A percentile compares a stretch with the other conserved stretches of the same genome.
Conservation (phyloP, 2,113 vertebrate species). For the Ameiurus melas region DNA sequence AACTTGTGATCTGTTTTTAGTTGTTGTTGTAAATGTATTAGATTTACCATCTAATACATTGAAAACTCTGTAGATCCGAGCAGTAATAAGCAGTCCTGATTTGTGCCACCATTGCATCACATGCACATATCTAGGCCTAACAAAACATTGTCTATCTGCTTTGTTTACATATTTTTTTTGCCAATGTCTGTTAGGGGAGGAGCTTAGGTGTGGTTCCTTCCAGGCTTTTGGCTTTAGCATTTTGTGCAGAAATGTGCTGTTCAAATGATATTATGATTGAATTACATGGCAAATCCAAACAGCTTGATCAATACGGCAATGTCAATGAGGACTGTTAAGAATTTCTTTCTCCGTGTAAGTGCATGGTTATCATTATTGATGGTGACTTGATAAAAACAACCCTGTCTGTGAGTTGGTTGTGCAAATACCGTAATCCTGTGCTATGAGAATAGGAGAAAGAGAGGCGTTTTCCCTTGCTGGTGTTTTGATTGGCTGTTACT, state of each 20-base stretch:
- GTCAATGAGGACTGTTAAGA: background rate
- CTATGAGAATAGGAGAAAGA: slow-evolving; percentile 5
- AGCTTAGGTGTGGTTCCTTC: background rate
- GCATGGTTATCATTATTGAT: background rate
- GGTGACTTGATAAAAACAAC: slow-evolving; percentile 5
- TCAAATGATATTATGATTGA: background rate
- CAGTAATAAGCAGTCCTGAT: too few relatives aligned
- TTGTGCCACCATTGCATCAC: too few relatives aligned
- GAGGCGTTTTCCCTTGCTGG: slow-evolving; percentile 15
- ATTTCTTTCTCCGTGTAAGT: background rate
- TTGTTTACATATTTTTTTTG: background rate
- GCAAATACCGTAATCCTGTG: background rate
- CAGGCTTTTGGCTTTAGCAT: background rate
- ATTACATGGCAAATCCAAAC: background rate
- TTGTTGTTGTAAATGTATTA: too few relatives aligned
- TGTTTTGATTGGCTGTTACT: slow-evolving; percentile 43
- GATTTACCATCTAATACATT: too few relatives aligned
- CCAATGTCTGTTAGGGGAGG: background rate
- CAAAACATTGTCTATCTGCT: background rate
- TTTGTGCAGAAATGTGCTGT: background rate
- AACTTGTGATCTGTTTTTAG: background rate
- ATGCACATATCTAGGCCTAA: background rate
- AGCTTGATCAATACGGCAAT: background rate
- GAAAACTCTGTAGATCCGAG: too few relatives aligned
- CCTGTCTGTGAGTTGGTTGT: background rate